phyloP scores from a whole-genome alignment of 1,140 invertebrate species.

The Globodera ellingtonae region DNA sequence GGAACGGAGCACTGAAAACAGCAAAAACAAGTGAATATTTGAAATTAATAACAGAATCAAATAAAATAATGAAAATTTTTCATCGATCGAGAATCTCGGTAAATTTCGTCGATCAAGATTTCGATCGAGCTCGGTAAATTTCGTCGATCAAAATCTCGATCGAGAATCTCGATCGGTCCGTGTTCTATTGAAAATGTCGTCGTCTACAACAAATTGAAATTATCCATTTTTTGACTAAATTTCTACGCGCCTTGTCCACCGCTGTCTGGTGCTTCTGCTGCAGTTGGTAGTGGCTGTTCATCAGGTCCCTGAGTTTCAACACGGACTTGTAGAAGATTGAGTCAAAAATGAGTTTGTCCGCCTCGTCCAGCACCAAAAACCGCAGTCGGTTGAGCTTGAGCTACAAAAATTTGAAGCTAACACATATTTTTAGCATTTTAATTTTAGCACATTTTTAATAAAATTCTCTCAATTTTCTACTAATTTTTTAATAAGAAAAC shows the following conservation, averaged over 20 bases:
- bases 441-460: conserved; percentile 24
- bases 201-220: conserved; percentile 11
- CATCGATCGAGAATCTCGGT: too few relatives aligned
- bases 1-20: neutral
- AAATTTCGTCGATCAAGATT: too few relatives aligned
- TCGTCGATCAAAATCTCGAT: too few relatives aligned
- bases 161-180: too few relatives aligned
- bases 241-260: neutral
- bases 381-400: conserved; percentile 31
- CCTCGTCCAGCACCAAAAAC: conserved; percentile 58
- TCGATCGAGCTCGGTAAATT: too few relatives aligned
- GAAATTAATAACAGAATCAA: too few relatives aligned
- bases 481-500: neutral
- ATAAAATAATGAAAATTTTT: too few relatives aligned
- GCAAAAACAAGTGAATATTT: neutral
- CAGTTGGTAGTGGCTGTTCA: neutral
- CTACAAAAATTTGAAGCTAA: conserved; percentile 18
- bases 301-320: conserved; percentile 9
- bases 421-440: too few relatives aligned
- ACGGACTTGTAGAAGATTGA: neutral
- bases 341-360: conserved; percentile 57
- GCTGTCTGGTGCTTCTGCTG: neutral
- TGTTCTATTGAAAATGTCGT: neutral
- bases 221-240: neutral
- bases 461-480: neutral